Evolutionary conservation across 2,888 invertebrate species (phyloP), one percentile per base, ranked within the genome.

Genomic region (Brachypalpus laphriformis): DNA sequence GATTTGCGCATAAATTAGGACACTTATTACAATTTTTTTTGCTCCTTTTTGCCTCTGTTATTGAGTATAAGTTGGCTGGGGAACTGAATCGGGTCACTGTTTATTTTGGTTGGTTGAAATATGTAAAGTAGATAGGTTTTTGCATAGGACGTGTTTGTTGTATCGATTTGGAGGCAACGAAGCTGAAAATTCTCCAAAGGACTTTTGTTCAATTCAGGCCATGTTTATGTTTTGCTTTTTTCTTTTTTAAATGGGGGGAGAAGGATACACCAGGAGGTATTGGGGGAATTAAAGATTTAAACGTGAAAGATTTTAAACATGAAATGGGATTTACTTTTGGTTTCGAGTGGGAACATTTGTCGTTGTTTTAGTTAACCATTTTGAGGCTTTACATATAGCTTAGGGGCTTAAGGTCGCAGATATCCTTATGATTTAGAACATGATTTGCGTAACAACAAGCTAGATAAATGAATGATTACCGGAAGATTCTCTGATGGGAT

Each of bases 1-100:
- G 77, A 71, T 61, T 82, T 72, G 72, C 68, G 83, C 83, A 83
- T 83, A 83, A 83, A 83, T 83, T 83, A 83, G 83, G 83, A 83
- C 80, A 70, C 80, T 83, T 70, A 80, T 82, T 66, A 61, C 28
- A 49, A n/a, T 63, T 45, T 42, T 49, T 31, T 59, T 51, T 59
- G 59, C 22, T 70, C n/a, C 40, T 22, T 25, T 59, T 45, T 34
- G 8, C n/a, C 57, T 54, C 31, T 61, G n/a, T 16, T 42, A 8
- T 57, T 82, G 68, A 16, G 4, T 18, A n/a, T 40, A 9, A 4
- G n/a, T 65, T 47, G 20, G 63, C 61, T 72, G 14, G 70, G 61
- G 2, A 57, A 80, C 63, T 20, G 49, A 83, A 80, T 59, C 74
- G 83, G 83, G 80, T 83, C 83, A 80, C 47, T 80, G 83, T 80